These are phyloP conservation scores for Carassius carassius DNA, from an alignment of 2,113 vertebrate species.

Conservation along the genomic window DNA sequence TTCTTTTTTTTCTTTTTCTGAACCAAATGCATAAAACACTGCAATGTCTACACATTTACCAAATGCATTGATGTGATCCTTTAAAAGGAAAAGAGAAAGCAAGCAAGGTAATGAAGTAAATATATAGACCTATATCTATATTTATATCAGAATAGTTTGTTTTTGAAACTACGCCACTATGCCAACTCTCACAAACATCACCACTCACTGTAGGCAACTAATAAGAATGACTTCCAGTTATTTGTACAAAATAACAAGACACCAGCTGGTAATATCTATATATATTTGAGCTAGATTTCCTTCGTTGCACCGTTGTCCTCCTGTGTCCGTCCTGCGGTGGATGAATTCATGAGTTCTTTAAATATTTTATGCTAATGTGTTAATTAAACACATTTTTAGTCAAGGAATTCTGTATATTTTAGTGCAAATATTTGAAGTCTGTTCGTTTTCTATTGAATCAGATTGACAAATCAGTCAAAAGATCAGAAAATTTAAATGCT, in stretches of 20 bases:
- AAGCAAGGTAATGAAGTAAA: background rate
- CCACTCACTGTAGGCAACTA: conserved; percentile 1
- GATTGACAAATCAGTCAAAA: background rate
- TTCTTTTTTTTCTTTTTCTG: conserved; percentile 46
- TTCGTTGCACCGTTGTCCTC: conserved; percentile 52
- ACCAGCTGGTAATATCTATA: conserved; percentile 39
- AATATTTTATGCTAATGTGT: background rate
- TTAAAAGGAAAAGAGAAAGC: background rate
- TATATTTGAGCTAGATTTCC: conserved; percentile 34
- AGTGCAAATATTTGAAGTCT: background rate
- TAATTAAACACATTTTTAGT: background rate
- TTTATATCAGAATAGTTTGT: background rate
- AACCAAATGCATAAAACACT: conserved; percentile 76
- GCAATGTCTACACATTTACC: conserved; percentile 74
- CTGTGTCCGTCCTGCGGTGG: conserved; percentile 65
- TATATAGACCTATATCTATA: background rate
- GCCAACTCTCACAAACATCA: conserved; percentile 34
- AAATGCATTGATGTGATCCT: conserved; percentile 51
- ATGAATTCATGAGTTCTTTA: background rate
- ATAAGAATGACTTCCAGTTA: background rate
- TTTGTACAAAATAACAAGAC: conserved; percentile 28
- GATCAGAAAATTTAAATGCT: background rate
- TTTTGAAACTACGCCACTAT: background rate
- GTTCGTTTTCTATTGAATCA: background rate
- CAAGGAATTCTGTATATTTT: background rate